phyloP scores from a whole-genome alignment of 1,140 invertebrate genomes.

The Oedothorax gibbosus region DNA sequence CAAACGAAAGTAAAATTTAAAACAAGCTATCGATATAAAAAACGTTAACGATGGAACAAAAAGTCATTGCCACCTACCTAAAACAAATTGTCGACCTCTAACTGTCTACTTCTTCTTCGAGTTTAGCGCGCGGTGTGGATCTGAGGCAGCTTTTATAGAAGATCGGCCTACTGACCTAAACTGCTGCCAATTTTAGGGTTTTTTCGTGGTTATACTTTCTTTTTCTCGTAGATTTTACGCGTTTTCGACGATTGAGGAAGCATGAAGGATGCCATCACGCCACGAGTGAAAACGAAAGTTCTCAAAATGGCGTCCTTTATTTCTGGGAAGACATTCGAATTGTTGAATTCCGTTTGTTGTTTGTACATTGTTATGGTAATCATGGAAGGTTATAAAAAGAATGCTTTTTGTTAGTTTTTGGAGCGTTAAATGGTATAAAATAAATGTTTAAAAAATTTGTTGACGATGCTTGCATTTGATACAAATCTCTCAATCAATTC shows the following conservation, averaged over 20 bases:
- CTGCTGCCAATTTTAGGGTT: conserved; percentile 35
- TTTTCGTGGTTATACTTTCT: not conserved
- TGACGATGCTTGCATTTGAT: not conserved
- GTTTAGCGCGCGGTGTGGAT: not conserved
- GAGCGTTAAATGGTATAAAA: not conserved
- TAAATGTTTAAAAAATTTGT: not conserved
- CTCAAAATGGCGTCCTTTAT: conserved; percentile 20
- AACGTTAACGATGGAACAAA: not conserved
- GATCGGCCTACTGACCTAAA: conserved; percentile 47
- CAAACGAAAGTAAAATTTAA: not conserved
- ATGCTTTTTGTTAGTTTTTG: not conserved
- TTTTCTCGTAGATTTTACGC: conserved; percentile 28
- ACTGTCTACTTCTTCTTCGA: not conserved
- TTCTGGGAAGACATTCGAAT: not conserved
- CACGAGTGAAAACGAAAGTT: conserved; percentile 44
- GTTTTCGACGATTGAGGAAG: conserved; percentile 33
- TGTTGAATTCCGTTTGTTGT: not conserved
- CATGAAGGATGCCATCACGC: not conserved
- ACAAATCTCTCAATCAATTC: not conserved
- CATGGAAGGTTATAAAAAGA: not conserved
- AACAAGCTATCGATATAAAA: not conserved
- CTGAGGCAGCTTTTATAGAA: conserved; percentile 37
- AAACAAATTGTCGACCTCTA: conserved; percentile 14
- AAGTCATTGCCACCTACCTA: conserved; percentile 37
- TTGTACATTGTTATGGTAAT: not conserved